Conservation (phyloP, 2,888 invertebrate genomes). For the Bruchidius siliquastri region DNA sequence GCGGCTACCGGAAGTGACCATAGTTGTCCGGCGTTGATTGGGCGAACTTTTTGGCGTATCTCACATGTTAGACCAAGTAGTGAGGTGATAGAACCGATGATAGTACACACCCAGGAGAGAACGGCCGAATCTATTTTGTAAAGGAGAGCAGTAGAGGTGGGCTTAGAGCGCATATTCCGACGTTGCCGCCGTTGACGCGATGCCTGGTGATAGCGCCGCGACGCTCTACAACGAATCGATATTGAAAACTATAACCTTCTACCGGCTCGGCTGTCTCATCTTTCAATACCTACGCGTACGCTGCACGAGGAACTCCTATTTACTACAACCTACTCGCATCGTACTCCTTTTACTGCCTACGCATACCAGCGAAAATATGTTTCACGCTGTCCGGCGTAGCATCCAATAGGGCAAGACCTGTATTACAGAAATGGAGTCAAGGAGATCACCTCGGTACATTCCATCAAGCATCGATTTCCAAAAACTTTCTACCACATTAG, state of each 20-base stretch:
- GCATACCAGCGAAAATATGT: background rate
- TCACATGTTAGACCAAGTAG: background rate
- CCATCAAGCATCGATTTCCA: too few relatives aligned
- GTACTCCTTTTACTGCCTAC: background rate
- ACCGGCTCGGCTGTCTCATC: background rate
- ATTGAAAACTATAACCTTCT: conserved; percentile 28
- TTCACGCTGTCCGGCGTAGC: too few relatives aligned
- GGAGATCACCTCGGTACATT: too few relatives aligned
- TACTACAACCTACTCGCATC: background rate
- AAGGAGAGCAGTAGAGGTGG: background rate
- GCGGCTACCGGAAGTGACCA: background rate
- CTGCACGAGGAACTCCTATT: background rate
- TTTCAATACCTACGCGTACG: background rate
- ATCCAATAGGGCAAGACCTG: too few relatives aligned
- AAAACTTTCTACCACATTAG: too few relatives aligned
- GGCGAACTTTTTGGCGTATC: background rate
- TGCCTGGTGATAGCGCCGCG: conserved; percentile 19
- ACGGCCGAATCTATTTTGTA: conserved; percentile 35
- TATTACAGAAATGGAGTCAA: too few relatives aligned
- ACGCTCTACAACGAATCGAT: conserved; percentile 29
- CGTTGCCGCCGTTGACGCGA: conserved; percentile 42
- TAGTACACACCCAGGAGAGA: conserved; percentile 1
- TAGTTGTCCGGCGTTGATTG: background rate
- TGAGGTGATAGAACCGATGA: background rate
- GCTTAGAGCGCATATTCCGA: conserved; percentile 46